A percentile compares a stretch with the other conserved stretches of the same genome.
These are phyloP conservation scores for Falco peregrinus DNA, from an alignment of 2,797 vertebrate genomes.

Conservation along the genomic window DNA sequence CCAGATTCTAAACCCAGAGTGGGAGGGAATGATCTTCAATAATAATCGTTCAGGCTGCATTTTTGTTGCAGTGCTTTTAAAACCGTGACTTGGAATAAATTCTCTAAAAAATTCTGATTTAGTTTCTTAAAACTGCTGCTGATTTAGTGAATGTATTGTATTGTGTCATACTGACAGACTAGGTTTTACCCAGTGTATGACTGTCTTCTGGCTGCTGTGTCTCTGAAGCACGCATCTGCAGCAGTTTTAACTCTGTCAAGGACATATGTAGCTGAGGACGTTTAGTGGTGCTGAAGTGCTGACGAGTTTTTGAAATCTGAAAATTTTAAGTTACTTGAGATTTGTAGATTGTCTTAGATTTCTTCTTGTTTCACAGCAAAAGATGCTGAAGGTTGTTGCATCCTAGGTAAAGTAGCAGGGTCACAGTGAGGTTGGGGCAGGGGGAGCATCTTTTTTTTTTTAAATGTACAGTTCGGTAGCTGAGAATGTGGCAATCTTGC, in stretches of 20 bases:
- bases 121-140: not conserved
- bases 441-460: accelerated
- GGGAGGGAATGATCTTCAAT: not conserved
- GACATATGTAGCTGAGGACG: not conserved
- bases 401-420: not conserved
- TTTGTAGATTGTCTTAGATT: not conserved
- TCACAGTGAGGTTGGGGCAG: not conserved
- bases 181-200: not conserved
- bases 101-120: not conserved
- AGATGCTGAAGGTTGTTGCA: not conserved
- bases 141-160: not conserved
- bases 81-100: not conserved
- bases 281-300: not conserved
- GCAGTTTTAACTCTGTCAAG: not conserved
- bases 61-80: not conserved
- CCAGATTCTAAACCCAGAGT: not conserved
- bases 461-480: not conserved
- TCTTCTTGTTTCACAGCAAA: not conserved
- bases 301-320: not conserved
- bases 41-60: not conserved
- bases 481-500: not conserved
- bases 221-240: not conserved
- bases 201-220: not conserved
- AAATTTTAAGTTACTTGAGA: not conserved
- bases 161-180: not conserved